Evolutionary conservation across 2,113 vertebrate species (phyloP).

Genomic region (Caloenas nicobarica): DNA sequence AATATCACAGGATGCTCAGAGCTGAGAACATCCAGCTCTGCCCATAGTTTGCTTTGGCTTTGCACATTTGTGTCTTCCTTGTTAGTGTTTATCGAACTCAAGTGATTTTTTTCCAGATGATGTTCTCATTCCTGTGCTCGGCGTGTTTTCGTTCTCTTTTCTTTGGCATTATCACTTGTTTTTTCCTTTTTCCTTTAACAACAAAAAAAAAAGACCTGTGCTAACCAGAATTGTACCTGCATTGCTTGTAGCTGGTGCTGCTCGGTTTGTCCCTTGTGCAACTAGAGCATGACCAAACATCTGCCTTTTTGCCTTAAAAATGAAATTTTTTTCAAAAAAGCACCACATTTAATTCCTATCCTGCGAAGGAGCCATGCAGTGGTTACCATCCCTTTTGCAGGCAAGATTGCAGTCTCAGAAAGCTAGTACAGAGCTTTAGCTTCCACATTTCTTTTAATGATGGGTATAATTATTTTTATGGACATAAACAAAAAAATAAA

Average conservation of each 20-base stretch:
- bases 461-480: neutral
- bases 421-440: neutral
- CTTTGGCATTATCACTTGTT: neutral
- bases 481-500: neutral
- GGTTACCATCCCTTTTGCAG: neutral
- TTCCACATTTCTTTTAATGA: neutral
- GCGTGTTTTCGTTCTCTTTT: neutral
- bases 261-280: neutral
- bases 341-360: neutral
- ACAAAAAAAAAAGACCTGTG: neutral
- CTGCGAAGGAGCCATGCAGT: neutral
- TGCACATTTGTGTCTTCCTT: neutral
- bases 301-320: neutral
- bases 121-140: neutral
- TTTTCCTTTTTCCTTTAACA: neutral
- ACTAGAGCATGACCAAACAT: neutral
- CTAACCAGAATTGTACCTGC: neutral
- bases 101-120: neutral
- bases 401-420: neutral
- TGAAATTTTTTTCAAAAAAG: neutral
- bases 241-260: neutral
- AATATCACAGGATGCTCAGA: neutral
- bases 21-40: neutral
- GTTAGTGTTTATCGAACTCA: neutral
- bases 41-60: neutral